Evolutionary conservation across 2,113 vertebrate species (phyloP).

Genomic region (Tragelaphus scriptus): DNA sequence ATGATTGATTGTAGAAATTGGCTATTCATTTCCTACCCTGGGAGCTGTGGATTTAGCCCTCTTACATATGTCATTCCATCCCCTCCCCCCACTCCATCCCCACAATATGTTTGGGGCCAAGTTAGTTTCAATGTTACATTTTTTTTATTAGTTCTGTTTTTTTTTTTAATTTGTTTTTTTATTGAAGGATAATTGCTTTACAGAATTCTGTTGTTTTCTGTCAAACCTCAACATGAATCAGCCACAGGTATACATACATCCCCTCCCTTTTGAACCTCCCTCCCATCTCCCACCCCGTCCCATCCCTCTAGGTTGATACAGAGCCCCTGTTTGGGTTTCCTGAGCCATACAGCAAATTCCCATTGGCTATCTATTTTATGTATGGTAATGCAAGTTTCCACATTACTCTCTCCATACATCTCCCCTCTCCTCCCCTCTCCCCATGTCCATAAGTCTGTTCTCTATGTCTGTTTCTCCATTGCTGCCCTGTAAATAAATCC

Average conservation of each 20-base stretch:
- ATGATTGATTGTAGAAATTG: not conserved
- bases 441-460: not conserved
- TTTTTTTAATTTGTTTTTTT: not conserved
- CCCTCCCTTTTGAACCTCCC: not conserved
- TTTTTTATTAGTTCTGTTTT: not conserved
- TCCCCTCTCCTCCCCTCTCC: not conserved
- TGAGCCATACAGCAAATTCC: not conserved
- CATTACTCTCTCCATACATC: not conserved
- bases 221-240: not conserved
- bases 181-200: not conserved
- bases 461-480: not conserved
- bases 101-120: not conserved
- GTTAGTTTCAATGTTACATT: not conserved
- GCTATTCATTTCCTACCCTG: not conserved
- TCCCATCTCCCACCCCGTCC: not conserved
- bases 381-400: not conserved
- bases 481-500: not conserved
- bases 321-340: not conserved
- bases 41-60: not conserved
- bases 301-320: not conserved
- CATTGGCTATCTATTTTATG: fast-evolving
- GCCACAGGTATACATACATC: fast-evolving
- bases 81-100: not conserved
- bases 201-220: not conserved
- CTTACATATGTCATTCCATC: not conserved